A percentile compares a stretch with the other conserved stretches of the same genome.
Conservation (phyloP, 92 coral and sea anemone genomes). For the Pocillopora grandis region DNA sequence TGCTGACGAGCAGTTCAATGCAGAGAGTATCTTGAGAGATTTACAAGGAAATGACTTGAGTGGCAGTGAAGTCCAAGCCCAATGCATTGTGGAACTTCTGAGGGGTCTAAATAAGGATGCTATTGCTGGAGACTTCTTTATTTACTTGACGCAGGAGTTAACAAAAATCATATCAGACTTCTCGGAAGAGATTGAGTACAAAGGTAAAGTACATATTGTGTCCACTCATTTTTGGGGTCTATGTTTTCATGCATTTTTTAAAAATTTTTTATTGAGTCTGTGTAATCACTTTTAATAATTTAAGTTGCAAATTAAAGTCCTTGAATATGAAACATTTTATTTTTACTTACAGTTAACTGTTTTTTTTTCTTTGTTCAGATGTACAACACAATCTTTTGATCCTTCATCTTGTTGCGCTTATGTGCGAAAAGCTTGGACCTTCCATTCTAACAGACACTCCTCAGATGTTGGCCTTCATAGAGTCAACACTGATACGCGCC, state of each 20-base stretch:
- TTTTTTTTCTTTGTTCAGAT: slow-evolving; percentile 3
- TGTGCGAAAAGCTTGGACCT: slow-evolving; percentile 98
- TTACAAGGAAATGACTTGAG: slow-evolving; percentile 57
- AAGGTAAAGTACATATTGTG: neutral
- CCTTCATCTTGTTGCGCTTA: slow-evolving; percentile 77
- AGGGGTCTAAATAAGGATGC: slow-evolving; percentile 62
- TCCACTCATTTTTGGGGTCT: neutral
- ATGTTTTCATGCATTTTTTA: neutral
- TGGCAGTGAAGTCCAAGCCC: slow-evolving; percentile 60
- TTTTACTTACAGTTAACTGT: neutral
- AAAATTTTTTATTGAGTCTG: neutral
- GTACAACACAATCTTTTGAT: slow-evolving; percentile 65
- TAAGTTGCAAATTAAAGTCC: too few species aligned
- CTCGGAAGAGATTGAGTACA: slow-evolving; percentile 12
- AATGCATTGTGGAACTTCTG: slow-evolving; percentile 81
- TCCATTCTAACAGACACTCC: slow-evolving; percentile 75
- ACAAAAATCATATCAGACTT: slow-evolving; percentile 57
- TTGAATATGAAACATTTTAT: too few species aligned
- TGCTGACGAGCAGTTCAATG: neutral
- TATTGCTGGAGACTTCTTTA: slow-evolving; percentile 82
- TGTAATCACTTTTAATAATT: too few species aligned
- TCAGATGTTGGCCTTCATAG: slow-evolving; percentile 78
- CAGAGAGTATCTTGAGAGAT: slow-evolving; percentile 52
- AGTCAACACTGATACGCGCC: slow-evolving; percentile 81
- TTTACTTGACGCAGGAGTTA: slow-evolving; percentile 77